Base-by-base conservation (phyloP, 2,888 invertebrate species). In the Autographa gamma region DNA sequence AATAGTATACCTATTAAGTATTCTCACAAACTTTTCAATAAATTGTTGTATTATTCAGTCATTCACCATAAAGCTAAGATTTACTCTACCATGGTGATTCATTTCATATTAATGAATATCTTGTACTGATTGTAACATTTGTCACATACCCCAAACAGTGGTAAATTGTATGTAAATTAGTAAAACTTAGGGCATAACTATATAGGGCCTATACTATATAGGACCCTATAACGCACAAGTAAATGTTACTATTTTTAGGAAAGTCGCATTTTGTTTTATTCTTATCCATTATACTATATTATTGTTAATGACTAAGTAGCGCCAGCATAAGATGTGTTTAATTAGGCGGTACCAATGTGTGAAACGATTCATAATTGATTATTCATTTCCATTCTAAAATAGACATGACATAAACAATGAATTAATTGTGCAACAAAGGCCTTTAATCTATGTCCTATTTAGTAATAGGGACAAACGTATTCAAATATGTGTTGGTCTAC, bases 361-460 rank as follows among this genome's bases (percentile, higher is more conserved):
- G 63, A 18, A 62, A 43, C 54, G 34, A 19, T 13, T 31, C 0
- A 25, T 14, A 18, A 56, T 4, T 58, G 41, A 60, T 68, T 60
- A 68, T 32, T 54, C 64, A 25, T 52, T 52, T 63, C 59, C n/a
- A 77, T 71, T 66, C 70, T 32, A 64, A 77, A 48, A 77, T 74
- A 48, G 52, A 31, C 74, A 73, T 76, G 70, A 60, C 41, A 54
- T 62, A 65, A 76, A 76, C 77, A 74, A 54, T 38, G 13, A 9
- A 63, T 63, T 41, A 54, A 59, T 69, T 61, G 67, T 62, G 56
- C 61, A 76, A 73, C 73, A 43, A 71, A 59, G 38, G 63, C n/a
- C 32, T 68, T 19, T 25, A 60, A 14, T 48, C 59, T 69, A 68
- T 74, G 70, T 66, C 34, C 63, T 41, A 32, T 32, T 64, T 32